A percentile compares a stretch with the other conserved stretches of the same genome.
phyloP scores from a whole-genome alignment of 2,797 vertebrate genomes.

The Phyllotis vaccarum region DNA sequence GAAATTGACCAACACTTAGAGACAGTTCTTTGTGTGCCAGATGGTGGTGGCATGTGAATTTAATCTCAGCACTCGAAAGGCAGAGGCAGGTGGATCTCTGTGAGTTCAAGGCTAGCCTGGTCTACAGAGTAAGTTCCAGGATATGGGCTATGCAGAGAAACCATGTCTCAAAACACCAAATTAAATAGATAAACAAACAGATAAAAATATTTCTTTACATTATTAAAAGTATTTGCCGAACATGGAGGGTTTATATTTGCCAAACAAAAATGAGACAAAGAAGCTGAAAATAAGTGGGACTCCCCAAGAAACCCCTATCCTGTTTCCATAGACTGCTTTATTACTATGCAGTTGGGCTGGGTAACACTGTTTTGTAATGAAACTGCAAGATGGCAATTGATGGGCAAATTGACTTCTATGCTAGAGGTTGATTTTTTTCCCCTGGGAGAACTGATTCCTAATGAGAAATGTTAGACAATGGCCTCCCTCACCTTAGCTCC shows the following conservation, averaged over 20 bases:
- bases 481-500: neutral
- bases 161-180: neutral
- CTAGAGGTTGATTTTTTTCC: conserved; percentile 42
- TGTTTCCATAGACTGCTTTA: conserved; percentile 33
- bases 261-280: conserved; percentile 50
- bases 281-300: neutral
- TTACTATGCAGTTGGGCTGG: neutral
- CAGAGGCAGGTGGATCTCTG: neutral
- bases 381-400: conserved; percentile 52
- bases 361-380: conserved; percentile 44
- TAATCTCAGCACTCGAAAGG: neutral
- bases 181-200: too few species aligned
- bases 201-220: neutral
- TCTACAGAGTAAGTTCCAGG: too few species aligned
- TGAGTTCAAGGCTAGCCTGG: neutral
- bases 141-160: neutral
- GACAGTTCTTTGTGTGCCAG: neutral
- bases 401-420: conserved; percentile 32
- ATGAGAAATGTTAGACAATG: conserved; percentile 35
- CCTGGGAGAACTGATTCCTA: conserved; percentile 45
- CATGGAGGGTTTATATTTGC: neutral
- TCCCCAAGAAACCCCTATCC: neutral
- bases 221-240: neutral
- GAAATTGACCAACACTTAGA: neutral
- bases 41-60: neutral